These are phyloP conservation scores for Betta splendens DNA, from an alignment of 2,797 vertebrate genomes.

Conservation along the genomic window DNA sequence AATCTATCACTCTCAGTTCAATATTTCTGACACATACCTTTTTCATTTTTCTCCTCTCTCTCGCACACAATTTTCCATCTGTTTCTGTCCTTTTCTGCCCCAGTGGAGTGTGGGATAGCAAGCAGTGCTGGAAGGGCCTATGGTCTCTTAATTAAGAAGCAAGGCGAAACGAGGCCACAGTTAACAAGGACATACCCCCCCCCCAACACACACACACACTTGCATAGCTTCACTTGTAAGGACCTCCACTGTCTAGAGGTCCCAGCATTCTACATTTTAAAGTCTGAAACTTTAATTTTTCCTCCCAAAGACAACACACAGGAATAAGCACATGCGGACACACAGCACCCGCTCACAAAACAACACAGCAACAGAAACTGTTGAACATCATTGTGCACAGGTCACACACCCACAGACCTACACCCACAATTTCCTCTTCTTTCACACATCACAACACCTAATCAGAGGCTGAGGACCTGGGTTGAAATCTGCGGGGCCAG, in stretches of 20 bases:
- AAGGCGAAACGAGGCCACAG: conserved; percentile 75
- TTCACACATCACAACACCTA: conserved; percentile 69
- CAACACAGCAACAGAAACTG: conserved; percentile 21
- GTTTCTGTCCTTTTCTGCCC: conserved; percentile 60
- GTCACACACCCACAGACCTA: conserved; percentile 9
- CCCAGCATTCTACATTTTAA: background rate
- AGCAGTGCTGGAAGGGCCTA: conserved; percentile 65
- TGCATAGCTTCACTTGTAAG: conserved; percentile 44
- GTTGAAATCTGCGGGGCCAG: conserved; percentile 65
- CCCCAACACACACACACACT: conserved; percentile 41
- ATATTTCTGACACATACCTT: conserved; percentile 37
- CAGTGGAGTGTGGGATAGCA: conserved; percentile 67
- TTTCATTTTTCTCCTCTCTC: conserved; percentile 40
- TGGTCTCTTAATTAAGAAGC: conserved; percentile 82
- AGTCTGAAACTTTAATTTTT: conserved; percentile 6
- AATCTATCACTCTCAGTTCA: conserved; percentile 47
- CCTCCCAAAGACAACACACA: conserved; percentile 4
- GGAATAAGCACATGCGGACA: conserved; percentile 5
- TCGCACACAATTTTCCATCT: background rate
- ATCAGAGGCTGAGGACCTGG: conserved; percentile 71
- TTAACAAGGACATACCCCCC: conserved; percentile 68
- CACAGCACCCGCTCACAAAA: conserved; percentile 3
- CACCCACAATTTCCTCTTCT: conserved; percentile 37
- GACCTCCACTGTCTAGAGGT: conserved; percentile 29
- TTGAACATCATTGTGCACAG: conserved; percentile 21